Base-by-base conservation (phyloP, 2,888 invertebrate species). In the Metacarcinus magister region DNA sequence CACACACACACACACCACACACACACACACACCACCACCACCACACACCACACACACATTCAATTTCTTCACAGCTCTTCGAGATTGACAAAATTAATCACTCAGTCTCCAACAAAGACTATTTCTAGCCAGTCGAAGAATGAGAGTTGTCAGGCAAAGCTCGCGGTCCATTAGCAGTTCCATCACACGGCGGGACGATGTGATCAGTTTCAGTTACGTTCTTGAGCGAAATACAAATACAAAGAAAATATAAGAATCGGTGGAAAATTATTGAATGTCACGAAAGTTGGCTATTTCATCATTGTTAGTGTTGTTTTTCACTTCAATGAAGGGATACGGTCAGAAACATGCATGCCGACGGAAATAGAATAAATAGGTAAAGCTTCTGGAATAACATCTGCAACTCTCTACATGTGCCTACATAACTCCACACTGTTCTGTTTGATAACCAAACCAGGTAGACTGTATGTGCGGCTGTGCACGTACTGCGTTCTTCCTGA, bases 1-100 rank as follows among this genome's bases (percentile, higher is more conserved):
- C 60, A 13, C 67, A 67, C 23, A 67, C 67, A 89, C 89, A 89
- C 89, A 89, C 89, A 89, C n/a, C 89, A 89, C 90, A 90, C 90
- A 90, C 90, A 90, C n/a, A n/a, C n/a, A n/a, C n/a, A n/a, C n/a
- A n/a, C n/a, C n/a, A n/a, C n/a, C n/a, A n/a, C n/a, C n/a, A n/a
- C n/a, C n/a, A n/a, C n/a, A n/a, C n/a, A n/a, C n/a, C 90, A 90
- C 90, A 90, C 90, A 90, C 90, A 39, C 39, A 39, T 13, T 4
- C 39, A 90, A 90, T 43, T 44, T 90, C 43, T 43, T 39, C 90
- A 90, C 16, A 19, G 44, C 23, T 43, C 90, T 90, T 23, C 39
- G 19, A 43, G 90, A 44, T 16, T 16, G 19, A 90, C 39, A 90
- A 90, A 44, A 90, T 90, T 39, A 43, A 39, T 90, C 90, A 90